These are phyloP conservation scores for Oreochromis aureus DNA, from an alignment of 2,113 vertebrate genomes.

Conservation along the genomic window DNA sequence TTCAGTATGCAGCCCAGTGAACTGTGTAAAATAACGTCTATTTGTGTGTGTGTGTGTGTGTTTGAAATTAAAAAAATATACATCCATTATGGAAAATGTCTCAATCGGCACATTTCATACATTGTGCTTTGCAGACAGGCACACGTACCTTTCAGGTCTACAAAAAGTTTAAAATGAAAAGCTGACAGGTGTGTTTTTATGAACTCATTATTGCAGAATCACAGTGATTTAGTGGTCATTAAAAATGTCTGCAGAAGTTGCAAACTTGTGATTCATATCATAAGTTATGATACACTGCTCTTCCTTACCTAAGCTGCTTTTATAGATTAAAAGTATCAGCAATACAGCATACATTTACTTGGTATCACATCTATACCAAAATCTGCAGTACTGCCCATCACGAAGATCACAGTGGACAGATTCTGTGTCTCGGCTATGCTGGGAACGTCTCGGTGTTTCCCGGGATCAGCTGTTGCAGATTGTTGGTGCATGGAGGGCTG, in stretches of 20 bases:
- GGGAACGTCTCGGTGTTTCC: neutral
- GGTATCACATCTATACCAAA: neutral
- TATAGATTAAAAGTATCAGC: neutral
- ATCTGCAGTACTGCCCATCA: neutral
- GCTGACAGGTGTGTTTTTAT: neutral
- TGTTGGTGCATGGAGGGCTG: neutral
- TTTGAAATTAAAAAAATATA: too few species aligned
- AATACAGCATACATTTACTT: neutral
- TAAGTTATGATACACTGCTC: neutral
- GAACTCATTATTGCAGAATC: fast-evolving
- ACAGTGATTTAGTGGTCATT: fast-evolving
- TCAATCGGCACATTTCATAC: neutral
- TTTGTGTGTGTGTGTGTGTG: too few species aligned
- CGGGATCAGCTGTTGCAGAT: neutral
- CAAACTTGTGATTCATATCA: neutral
- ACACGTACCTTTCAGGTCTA: neutral
- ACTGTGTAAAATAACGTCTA: too few species aligned
- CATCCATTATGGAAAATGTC: too few species aligned
- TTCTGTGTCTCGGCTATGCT: neutral
- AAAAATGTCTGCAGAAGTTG: neutral
- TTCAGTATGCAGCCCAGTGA: too few species aligned
- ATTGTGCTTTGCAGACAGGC: neutral
- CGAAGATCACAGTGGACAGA: neutral
- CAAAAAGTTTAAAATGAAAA: neutral
- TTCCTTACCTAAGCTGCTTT: neutral